Percentiles rank a stretch among this genome's conserved stretches.
Evolutionary conservation across 2,888 invertebrate species (phyloP).

Genomic region (Diadegma fenestrale): DNA sequence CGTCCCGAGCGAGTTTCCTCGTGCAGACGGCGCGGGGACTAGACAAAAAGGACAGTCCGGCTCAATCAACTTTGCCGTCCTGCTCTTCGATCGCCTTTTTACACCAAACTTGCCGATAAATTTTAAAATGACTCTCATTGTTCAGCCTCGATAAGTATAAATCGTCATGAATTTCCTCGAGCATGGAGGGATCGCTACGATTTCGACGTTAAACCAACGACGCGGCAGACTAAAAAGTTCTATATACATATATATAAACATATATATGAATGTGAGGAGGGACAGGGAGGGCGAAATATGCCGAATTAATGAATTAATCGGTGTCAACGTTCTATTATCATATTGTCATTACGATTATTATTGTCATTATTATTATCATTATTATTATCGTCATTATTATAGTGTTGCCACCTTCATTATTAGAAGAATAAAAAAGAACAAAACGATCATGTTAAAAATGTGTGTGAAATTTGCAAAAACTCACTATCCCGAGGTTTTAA

Average conservation of each 20-base stretch:
- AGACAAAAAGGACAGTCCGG: not conserved
- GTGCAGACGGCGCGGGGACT: not conserved
- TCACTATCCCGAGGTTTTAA: not conserved
- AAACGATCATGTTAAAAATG: conserved; percentile 73
- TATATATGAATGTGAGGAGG: too few relatives aligned
- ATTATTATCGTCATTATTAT: conserved; percentile 63
- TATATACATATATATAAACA: too few relatives aligned
- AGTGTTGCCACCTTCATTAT: conserved; percentile 82
- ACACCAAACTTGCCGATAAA: conserved; percentile 45
- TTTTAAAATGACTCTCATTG: conserved; percentile 31
- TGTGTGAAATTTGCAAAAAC: not conserved
- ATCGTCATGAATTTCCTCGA: conserved; percentile 27
- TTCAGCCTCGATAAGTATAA: not conserved
- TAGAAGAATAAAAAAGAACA: conserved; percentile 80
- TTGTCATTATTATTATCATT: conserved; percentile 42
- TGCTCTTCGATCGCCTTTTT: conserved; percentile 27
- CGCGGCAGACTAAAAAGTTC: not conserved
- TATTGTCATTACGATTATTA: conserved; percentile 55
- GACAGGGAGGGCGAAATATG: not conserved
- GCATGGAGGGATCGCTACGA: conserved; percentile 18
- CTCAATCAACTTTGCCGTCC: conserved; percentile 17
- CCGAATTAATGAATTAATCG: conserved; percentile 14
- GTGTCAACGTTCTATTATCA: conserved; percentile 55
- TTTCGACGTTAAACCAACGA: conserved; percentile 26
- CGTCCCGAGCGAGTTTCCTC: conserved; percentile 20